Conservation (phyloP, 2,888 invertebrate species). For the Drosophila imparisetae region DNA sequence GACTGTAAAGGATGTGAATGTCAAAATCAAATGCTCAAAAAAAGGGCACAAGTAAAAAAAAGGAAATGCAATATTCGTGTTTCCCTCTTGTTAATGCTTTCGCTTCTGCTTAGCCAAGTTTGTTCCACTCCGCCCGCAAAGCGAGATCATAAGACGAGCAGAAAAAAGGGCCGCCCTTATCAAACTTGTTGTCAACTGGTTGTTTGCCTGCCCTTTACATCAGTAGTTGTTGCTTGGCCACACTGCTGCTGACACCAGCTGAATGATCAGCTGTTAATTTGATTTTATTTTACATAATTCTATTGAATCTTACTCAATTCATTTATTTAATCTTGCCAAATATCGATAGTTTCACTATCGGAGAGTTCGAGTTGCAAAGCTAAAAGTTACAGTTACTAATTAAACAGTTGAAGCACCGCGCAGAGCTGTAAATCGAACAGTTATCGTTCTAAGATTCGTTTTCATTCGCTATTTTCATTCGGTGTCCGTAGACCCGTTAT, state of each 20-base stretch:
- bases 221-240: background rate
- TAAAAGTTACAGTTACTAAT: background rate
- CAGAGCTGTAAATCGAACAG: background rate
- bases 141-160: conserved; percentile 4
- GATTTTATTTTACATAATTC: background rate
- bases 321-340: background rate
- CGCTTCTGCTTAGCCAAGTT: conserved; percentile 25
- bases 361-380: background rate
- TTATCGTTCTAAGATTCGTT: background rate
- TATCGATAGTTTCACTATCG: background rate
- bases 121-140: conserved; percentile 21
- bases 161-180: background rate
- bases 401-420: background rate
- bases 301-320: too few species aligned
- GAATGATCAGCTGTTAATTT: background rate
- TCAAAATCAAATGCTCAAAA: conserved; percentile 12
- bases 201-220: background rate
- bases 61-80: conserved; percentile 23
- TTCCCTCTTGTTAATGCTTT: conserved; percentile 22
- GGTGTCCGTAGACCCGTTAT: conserved; percentile 24
- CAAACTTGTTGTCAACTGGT: conserved; percentile 10
- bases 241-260: background rate
- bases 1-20: conserved; percentile 4
- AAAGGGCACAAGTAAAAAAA: background rate
- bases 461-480: conserved; percentile 4